Evolutionary conservation across 2,113 vertebrate species (phyloP).

Genomic region (Heterotilapia buettikoferi): DNA sequence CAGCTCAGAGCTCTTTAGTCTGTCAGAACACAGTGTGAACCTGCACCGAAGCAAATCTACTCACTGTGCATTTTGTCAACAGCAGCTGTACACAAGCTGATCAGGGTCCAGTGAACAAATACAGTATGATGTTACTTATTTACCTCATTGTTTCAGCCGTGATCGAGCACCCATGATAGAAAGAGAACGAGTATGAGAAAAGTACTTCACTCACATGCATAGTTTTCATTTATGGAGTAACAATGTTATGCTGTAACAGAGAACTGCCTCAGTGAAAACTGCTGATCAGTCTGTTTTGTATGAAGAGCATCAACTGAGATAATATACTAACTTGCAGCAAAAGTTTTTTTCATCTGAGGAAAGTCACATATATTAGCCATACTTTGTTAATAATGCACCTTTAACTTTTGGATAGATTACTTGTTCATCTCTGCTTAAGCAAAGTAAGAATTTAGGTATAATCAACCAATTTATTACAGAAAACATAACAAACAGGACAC

Average conservation of each 20-base stretch:
- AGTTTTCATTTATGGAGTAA: neutral
- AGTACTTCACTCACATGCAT: neutral
- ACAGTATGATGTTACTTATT: neutral
- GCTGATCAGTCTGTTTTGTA: neutral
- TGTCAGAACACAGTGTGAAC: constrained; percentile 13
- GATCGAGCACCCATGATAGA: neutral
- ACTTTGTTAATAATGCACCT: neutral
- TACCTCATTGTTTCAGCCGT: neutral
- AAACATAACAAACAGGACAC: neutral
- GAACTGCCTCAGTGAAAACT: neutral
- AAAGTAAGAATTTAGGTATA: neutral
- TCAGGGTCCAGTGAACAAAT: neutral
- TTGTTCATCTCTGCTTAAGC: neutral
- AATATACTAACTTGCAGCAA: rapidly evolving
- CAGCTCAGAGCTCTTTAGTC: neutral
- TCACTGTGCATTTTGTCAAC: neutral
- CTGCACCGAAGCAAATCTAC: neutral
- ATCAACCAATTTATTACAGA: neutral
- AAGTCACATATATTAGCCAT: neutral
- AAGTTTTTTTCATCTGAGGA: neutral
- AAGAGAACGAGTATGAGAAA: neutral
- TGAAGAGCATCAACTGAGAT: neutral
- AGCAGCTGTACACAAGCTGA: neutral
- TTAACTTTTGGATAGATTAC: neutral
- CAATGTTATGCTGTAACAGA: neutral